These are phyloP conservation scores for Sinopyrophorus schimmeli DNA, from an alignment of 2,888 invertebrate species.

Conservation along the genomic window DNA sequence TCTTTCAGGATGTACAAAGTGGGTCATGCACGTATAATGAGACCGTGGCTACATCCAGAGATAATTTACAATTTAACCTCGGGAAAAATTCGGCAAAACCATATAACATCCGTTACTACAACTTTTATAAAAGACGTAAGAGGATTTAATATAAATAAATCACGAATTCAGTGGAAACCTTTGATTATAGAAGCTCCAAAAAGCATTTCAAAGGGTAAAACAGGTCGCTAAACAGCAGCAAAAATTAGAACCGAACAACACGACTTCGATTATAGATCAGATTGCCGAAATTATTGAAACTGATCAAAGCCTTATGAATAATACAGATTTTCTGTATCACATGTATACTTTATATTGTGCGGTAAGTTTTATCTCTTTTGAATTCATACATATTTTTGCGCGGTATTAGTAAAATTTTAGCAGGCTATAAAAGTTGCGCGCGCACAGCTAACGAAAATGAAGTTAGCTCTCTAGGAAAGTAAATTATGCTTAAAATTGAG, in stretches of 20 bases:
- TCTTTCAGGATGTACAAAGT: conserved; percentile 23
- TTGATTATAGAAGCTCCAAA: too few species aligned
- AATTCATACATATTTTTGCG: too few species aligned
- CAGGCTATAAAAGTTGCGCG: too few species aligned
- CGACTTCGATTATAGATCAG: conserved; percentile 37
- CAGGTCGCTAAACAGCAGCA: too few species aligned
- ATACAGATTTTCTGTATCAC: conserved; percentile 39
- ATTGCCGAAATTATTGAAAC: conserved; percentile 36
- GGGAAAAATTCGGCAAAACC: conserved; percentile 13
- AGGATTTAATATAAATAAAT: too few species aligned
- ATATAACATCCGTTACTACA: conserved; percentile 3
- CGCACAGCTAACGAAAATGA: too few species aligned
- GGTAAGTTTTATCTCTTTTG: conserved; percentile 34
- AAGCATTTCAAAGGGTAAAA: conserved; percentile 11
- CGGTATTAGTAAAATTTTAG: too few species aligned
- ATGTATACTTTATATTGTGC: conserved; percentile 41
- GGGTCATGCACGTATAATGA: conserved; percentile 17
- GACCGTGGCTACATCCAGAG: conserved; percentile 27
- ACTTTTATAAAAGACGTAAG: conserved; percentile 18
- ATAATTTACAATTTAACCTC: conserved; percentile 20
- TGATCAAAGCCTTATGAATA: conserved; percentile 35
- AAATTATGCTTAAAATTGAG: too few species aligned
- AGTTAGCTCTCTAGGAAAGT: too few species aligned
- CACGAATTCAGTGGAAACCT: conserved; percentile 1
- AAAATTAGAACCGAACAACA: too few species aligned